Percentiles rank a stretch among this genome's conserved stretches.
Conservation (phyloP, 2,888 invertebrate species). For the Proisotoma minuta region DNA sequence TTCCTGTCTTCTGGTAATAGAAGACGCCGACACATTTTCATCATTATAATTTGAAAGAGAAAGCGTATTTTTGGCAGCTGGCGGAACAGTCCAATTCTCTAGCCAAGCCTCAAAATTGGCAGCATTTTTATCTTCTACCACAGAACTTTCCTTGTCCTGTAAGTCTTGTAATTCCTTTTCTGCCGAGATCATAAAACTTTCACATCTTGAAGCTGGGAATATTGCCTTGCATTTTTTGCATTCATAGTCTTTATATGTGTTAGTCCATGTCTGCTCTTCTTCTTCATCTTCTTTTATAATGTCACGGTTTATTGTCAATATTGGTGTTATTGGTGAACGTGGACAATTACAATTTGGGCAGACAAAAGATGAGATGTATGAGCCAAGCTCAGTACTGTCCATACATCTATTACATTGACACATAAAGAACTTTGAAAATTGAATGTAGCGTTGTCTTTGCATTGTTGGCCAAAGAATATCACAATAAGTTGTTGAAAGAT, state of each 20-base stretch:
- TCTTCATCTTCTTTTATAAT: neutral
- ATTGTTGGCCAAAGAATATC: constrained; percentile 45
- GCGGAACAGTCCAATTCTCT: constrained; percentile 17
- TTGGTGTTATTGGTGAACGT: constrained; percentile 14
- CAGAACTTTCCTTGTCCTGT: constrained; percentile 23
- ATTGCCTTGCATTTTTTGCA: constrained; percentile 9
- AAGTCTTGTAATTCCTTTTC: constrained; percentile 20
- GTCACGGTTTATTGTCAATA: neutral
- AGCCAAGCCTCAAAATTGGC: constrained; percentile 39
- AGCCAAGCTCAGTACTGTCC: constrained; percentile 40
- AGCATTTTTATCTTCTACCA: constrained; percentile 26
- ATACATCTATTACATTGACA: constrained; percentile 43
- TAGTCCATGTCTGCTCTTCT: constrained; percentile 11
- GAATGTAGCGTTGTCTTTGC: constrained; percentile 40
- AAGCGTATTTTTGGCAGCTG: constrained; percentile 12
- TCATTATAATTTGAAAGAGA: neutral
- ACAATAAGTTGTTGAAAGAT: constrained; percentile 45
- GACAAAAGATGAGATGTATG: constrained; percentile 38
- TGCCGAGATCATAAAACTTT: constrained; percentile 17
- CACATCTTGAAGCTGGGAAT: constrained; percentile 19
- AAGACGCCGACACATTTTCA: too few species aligned
- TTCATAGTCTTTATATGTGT: constrained; percentile 7
- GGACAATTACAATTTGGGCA: constrained; percentile 42
- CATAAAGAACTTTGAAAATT: constrained; percentile 45
- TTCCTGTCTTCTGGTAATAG: too few species aligned